phyloP scores from a whole-genome alignment of 2,113 vertebrate species.

The Egretta garzetta region DNA sequence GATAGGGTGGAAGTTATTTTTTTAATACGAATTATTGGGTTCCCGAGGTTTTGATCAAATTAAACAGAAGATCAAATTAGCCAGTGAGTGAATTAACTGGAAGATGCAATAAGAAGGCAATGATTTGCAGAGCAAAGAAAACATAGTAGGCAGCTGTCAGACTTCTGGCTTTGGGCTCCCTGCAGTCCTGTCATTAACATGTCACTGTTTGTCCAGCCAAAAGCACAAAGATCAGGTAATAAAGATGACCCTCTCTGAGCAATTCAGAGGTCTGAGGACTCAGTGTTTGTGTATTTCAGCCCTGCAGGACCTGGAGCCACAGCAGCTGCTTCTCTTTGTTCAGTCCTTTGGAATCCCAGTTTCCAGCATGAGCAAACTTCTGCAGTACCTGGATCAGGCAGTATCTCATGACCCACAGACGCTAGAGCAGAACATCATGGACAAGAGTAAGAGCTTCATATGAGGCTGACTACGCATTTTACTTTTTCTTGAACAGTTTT shows the following conservation, averaged over 20 bases:
- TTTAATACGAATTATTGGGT: slow-evolving; percentile 59
- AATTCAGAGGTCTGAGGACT: background rate
- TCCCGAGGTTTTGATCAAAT: slow-evolving; percentile 63
- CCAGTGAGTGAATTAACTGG: slow-evolving; percentile 64
- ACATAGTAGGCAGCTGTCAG: slow-evolving; percentile 40
- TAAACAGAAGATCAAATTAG: slow-evolving; percentile 61
- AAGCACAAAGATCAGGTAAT: background rate
- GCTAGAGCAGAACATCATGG: slow-evolving; percentile 97
- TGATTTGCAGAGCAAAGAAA: slow-evolving; percentile 37
- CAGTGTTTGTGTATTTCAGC: slow-evolving; percentile 66
- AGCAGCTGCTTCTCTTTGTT: slow-evolving; percentile 95
- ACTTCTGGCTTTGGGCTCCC: slow-evolving; percentile 25
- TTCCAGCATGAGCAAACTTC: slow-evolving; percentile 98
- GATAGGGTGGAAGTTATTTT: slow-evolving; percentile 56
- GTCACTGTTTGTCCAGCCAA: background rate
- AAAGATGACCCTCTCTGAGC: background rate
- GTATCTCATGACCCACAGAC: slow-evolving; percentile 93
- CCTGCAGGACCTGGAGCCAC: slow-evolving; percentile 92
- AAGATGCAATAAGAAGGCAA: slow-evolving; percentile 33
- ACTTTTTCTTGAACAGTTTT: background rate
- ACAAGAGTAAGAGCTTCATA: slow-evolving; percentile 86
- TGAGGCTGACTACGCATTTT: background rate
- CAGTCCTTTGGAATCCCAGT: slow-evolving; percentile 98
- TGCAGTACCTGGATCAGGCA: slow-evolving; percentile 94
- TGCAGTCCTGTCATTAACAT: background rate